Conservation (phyloP, 2,113 vertebrate species). For the Polypterus senegalus region DNA sequence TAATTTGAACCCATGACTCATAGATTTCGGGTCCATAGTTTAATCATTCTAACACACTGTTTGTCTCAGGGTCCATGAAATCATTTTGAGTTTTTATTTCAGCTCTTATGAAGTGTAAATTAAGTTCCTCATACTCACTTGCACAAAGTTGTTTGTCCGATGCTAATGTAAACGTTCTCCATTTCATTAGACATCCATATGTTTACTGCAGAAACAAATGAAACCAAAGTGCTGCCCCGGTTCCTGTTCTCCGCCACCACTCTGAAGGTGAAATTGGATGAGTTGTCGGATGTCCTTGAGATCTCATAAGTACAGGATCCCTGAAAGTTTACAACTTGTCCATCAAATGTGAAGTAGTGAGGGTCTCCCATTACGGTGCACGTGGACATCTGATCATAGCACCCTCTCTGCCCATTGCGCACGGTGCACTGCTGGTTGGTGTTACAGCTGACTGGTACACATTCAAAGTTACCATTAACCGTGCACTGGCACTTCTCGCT, state of each 20-base stretch:
- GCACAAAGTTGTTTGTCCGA: constrained; percentile 30
- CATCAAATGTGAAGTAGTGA: constrained; percentile 57
- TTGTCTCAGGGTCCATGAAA: no score
- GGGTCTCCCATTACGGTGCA: constrained; percentile 51
- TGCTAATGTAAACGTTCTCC: constrained; percentile 20
- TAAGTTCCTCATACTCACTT: constrained; percentile 20
- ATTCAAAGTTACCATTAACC: constrained; percentile 25
- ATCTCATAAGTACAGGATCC: constrained; percentile 52
- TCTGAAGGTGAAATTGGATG: constrained; percentile 19
- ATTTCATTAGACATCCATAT: constrained; percentile 25
- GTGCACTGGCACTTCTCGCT: constrained; percentile 33
- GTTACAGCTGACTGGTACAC: constrained; percentile 23
- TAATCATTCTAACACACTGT: no score
- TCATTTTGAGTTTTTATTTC: no score
- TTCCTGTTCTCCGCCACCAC: constrained; percentile 37
- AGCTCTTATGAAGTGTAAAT: no score
- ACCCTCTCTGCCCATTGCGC: constrained; percentile 25
- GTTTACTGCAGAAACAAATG: constrained; percentile 41
- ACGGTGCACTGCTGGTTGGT: constrained; percentile 31
- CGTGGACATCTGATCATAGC: constrained; percentile 27
- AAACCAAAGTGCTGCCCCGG: constrained; percentile 32
- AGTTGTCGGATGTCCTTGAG: constrained; percentile 24
- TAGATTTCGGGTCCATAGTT: no score
- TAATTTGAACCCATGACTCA: no score
- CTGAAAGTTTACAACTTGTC: constrained; percentile 47